Conservation (phyloP, 2,113 vertebrate species). For the Myocastor coypus region DNA sequence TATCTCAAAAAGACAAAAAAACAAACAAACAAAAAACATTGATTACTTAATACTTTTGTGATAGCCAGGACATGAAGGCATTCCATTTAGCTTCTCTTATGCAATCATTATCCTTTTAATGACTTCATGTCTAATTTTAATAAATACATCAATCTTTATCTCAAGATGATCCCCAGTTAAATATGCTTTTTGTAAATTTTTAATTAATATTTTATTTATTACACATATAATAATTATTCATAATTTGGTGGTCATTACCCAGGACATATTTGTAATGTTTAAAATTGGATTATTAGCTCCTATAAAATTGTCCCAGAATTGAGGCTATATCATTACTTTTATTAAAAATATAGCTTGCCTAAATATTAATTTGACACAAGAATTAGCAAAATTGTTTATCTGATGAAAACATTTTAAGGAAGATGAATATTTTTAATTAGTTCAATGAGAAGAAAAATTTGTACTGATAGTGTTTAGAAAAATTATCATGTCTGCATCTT, state of each 20-base stretch:
- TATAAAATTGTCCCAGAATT: neutral
- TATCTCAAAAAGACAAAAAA: too few relatives aligned
- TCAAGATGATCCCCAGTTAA: neutral
- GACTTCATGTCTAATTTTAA: neutral
- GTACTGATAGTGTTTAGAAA: too few relatives aligned
- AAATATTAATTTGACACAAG: neutral
- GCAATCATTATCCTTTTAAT: neutral
- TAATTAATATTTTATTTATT: neutral
- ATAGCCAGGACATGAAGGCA: neutral
- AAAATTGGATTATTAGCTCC: neutral
- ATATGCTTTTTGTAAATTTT: neutral
- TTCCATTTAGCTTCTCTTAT: neutral
- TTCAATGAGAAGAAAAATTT: too few relatives aligned
- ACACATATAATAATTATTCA: neutral
- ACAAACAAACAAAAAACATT: too few relatives aligned
- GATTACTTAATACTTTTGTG: neutral
- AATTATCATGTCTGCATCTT: too few relatives aligned
- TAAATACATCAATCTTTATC: neutral
- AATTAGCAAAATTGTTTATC: neutral
- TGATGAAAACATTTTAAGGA: neutral
- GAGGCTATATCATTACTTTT: neutral
- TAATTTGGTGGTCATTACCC: neutral
- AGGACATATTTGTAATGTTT: neutral
- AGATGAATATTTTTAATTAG: too few relatives aligned
- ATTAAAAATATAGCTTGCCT: neutral